Evolutionary conservation across 2,113 vertebrate species (phyloP).

Genomic region (Ameiurus melas): DNA sequence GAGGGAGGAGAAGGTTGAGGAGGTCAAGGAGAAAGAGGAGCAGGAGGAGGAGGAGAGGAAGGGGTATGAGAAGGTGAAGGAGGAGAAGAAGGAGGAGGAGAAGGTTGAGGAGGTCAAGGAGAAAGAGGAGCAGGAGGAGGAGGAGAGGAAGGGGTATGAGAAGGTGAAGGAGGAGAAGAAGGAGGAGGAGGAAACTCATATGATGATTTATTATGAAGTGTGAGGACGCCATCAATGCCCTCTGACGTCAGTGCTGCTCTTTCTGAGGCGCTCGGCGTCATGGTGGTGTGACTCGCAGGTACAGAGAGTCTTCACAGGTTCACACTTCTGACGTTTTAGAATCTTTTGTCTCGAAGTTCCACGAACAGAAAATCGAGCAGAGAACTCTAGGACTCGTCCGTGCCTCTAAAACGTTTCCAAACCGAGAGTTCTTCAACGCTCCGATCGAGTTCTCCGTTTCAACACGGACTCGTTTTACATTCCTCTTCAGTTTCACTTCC

Average conservation of each 20-base stretch:
- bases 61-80: too few species aligned
- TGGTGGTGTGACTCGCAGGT: neutral
- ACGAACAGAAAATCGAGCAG: too few species aligned
- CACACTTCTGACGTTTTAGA: neutral
- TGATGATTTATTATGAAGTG: neutral
- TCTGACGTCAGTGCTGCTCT: neutral
- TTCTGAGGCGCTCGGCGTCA: neutral
- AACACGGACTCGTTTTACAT: neutral
- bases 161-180: neutral
- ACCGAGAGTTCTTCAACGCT: neutral
- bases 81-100: too few species aligned
- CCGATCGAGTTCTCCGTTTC: neutral
- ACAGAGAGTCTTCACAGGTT: neutral
- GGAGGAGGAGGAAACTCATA: neutral
- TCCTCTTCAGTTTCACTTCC: too few species aligned
- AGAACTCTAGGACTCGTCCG: neutral
- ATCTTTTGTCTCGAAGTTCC: neutral
- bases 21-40: too few species aligned
- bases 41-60: too few species aligned
- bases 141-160: neutral
- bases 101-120: neutral
- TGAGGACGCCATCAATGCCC: neutral
- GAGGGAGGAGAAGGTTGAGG: too few species aligned
- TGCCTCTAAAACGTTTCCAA: neutral
- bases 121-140: neutral